These are phyloP conservation scores for Hypothenemus hampei DNA, from an alignment of 1,140 invertebrate species.

Conservation along the genomic window DNA sequence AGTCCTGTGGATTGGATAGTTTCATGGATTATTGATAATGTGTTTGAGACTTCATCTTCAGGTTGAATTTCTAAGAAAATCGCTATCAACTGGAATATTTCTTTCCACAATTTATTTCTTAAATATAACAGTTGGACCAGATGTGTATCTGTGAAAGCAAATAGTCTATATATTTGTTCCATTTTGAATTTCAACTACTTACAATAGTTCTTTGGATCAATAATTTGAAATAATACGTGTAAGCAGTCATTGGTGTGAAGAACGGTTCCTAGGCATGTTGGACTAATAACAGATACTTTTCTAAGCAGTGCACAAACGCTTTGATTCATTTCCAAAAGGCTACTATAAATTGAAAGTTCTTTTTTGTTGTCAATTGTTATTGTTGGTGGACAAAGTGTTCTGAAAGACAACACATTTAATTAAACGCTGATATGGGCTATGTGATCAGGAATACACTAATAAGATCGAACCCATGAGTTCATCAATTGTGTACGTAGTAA, in stretches of 20 bases:
- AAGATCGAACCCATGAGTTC: no score
- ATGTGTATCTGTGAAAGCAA: conserved; percentile 39
- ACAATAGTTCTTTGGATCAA: conserved; percentile 49
- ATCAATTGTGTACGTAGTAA: no score
- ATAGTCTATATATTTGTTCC: conserved; percentile 2
- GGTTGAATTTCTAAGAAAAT: conserved; percentile 35
- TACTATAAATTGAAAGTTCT: conserved; percentile 45
- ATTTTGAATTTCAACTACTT: conserved; percentile 35
- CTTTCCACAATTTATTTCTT: conserved; percentile 47
- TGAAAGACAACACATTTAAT: conserved; percentile 31
- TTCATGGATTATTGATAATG: conserved; percentile 37
- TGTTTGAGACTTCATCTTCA: conserved; percentile 26
- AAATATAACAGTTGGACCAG: conserved; percentile 43
- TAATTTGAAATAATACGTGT: conserved; percentile 43
- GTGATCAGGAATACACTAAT: not conserved
- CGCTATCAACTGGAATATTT: conserved; percentile 49
- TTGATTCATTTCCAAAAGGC: conserved; percentile 50
- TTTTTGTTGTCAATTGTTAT: conserved; percentile 38
- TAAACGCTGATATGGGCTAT: no score
- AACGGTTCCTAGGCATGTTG: conserved; percentile 43
- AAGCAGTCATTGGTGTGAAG: conserved; percentile 48
- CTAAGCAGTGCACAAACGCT: conserved; percentile 47
- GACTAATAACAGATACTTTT: conserved; percentile 43
- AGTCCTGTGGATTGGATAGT: conserved; percentile 41
- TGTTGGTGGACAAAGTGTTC: conserved; percentile 41